Conservation (phyloP, 2,113 vertebrate species). For the Archocentrus centrarchus region DNA sequence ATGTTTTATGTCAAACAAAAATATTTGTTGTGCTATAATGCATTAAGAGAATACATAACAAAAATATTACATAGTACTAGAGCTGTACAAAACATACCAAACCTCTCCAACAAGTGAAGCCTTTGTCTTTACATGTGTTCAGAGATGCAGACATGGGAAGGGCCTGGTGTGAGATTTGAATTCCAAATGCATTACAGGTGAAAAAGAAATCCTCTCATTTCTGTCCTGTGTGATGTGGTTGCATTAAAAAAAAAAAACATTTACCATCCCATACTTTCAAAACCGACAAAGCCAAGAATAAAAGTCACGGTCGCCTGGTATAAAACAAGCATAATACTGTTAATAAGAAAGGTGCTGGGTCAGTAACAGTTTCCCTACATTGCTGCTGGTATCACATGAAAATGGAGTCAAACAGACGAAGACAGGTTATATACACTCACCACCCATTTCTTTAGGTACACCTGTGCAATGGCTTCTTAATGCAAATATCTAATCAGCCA, state of each 20-base stretch:
- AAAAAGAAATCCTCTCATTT: constrained; percentile 14
- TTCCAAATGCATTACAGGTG: constrained; percentile 9
- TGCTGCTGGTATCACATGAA: neutral
- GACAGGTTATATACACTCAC: constrained; percentile 31
- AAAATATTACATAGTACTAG: constrained; percentile 82
- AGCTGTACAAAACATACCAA: constrained; percentile 83
- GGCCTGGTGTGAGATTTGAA: constrained; percentile 36
- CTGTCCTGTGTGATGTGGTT: neutral
- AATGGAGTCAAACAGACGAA: constrained; percentile 49
- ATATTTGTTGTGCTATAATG: constrained; percentile 78
- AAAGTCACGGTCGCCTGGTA: neutral
- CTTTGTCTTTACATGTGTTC: constrained; percentile 57
- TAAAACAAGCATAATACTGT: constrained; percentile 53
- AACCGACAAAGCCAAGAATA: neutral
- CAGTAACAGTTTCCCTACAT: constrained; percentile 20
- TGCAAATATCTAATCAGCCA: neutral
- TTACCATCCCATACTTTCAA: neutral
- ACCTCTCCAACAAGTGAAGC: constrained; percentile 67
- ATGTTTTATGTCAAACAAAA: constrained; percentile 73
- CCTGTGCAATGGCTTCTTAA: neutral
- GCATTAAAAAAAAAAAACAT: constrained; percentile 2
- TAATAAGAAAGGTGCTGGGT: constrained; percentile 1
- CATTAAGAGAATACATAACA: constrained; percentile 77
- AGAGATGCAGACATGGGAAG: constrained; percentile 63
- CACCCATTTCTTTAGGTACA: constrained; percentile 6